These are phyloP conservation scores for Isaurus tuberculatus DNA, from an alignment of 92 coral and sea anemone genomes.

Conservation along the genomic window DNA sequence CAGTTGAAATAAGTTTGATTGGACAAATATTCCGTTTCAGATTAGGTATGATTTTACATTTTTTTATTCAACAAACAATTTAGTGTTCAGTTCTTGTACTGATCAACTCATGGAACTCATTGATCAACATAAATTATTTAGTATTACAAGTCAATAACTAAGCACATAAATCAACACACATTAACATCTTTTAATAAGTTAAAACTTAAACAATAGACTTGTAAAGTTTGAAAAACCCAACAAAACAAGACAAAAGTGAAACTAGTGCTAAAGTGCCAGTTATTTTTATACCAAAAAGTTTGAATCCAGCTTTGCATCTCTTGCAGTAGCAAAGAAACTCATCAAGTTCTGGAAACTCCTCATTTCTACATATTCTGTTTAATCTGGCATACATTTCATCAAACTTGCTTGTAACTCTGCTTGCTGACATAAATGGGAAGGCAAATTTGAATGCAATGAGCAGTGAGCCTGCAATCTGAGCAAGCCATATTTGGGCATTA, in stretches of 20 bases:
- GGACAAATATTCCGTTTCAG: no score
- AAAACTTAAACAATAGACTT: slow-evolving; percentile 44
- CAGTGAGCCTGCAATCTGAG: slow-evolving; percentile 64
- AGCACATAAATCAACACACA: no score
- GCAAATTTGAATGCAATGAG: slow-evolving; percentile 73
- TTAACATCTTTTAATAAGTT: background rate
- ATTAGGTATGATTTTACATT: no score
- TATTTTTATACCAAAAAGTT: slow-evolving; percentile 42
- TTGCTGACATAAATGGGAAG: slow-evolving; percentile 72
- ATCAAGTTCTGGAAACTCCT: slow-evolving; percentile 56
- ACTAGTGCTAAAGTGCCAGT: slow-evolving; percentile 67
- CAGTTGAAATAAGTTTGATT: no score
- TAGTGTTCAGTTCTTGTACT: no score
- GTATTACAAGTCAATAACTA: no score
- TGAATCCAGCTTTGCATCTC: slow-evolving; percentile 75
- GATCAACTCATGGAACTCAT: no score
- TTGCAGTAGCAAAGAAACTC: slow-evolving; percentile 65
- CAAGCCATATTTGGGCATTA: slow-evolving; percentile 45
- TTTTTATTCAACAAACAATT: no score
- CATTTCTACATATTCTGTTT: slow-evolving; percentile 59
- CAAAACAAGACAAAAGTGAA: slow-evolving; percentile 62
- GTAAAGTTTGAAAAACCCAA: slow-evolving; percentile 66
- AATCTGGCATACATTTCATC: slow-evolving; percentile 61
- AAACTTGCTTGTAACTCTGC: slow-evolving; percentile 70
- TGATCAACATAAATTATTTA: no score